Conservation (phyloP, 2,113 vertebrate genomes). For the Isurus oxyrinchus region DNA sequence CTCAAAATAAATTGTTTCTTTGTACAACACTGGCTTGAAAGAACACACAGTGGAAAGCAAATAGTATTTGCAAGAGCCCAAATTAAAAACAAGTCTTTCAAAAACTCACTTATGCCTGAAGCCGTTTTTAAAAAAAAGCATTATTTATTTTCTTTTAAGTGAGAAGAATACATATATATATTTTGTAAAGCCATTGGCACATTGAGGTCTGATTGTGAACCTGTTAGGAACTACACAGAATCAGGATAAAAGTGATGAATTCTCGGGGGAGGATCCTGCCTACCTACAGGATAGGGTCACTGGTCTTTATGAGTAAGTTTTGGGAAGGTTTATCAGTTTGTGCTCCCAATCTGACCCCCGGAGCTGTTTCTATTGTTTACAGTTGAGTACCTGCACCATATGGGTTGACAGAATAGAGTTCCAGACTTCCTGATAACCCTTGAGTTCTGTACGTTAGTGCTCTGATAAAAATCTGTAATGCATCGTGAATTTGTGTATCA, state of each 20-base stretch:
- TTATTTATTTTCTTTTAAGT: not conserved
- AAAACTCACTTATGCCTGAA: not conserved
- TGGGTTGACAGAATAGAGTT: not conserved
- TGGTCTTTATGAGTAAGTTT: not conserved
- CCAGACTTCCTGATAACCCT: not conserved
- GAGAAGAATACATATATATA: not conserved
- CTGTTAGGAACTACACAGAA: not conserved
- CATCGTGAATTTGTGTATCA: not conserved
- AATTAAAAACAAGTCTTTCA: not conserved
- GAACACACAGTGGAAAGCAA: not conserved
- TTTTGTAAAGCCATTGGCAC: not conserved
- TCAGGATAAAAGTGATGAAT: not conserved
- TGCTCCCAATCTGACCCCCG: not conserved
- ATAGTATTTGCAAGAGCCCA: not conserved
- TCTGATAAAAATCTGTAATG: not conserved
- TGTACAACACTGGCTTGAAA: not conserved
- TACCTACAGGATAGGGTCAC: not conserved
- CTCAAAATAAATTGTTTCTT: constrained; percentile 30
- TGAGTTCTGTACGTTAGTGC: not conserved
- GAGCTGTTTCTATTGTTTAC: not conserved
- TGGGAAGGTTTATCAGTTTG: not conserved
- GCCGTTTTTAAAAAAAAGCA: not conserved
- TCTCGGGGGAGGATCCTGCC: not conserved
- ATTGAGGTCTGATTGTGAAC: not conserved
- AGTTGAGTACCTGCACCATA: not conserved